These are phyloP conservation scores for Notolabrus celidotus DNA, from an alignment of 2,797 vertebrate genomes.

Conservation along the genomic window DNA sequence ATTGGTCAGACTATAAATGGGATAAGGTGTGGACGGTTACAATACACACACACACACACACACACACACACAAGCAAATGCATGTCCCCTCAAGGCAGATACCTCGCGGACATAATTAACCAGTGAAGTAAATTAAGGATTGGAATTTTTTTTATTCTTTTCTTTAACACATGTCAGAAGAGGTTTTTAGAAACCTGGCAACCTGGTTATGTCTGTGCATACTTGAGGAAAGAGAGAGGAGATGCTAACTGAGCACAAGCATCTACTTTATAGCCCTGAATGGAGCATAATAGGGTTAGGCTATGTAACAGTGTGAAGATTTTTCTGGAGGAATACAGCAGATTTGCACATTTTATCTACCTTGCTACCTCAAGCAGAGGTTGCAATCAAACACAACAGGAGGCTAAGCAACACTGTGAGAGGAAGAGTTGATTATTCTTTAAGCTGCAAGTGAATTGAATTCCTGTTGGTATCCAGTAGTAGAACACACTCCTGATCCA, in stretches of 20 bases:
- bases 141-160: not conserved
- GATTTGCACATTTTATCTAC: too few species aligned
- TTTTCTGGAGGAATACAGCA: not conserved
- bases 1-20: not conserved
- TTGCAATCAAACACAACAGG: conserved; percentile 28
- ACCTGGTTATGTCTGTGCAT: not conserved
- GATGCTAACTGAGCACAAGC: too few species aligned
- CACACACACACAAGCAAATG: too few species aligned
- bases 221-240: not conserved
- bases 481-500: not conserved
- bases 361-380: not conserved
- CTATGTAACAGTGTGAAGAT: not conserved
- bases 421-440: conserved; percentile 1
- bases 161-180: not conserved
- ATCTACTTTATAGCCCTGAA: not conserved
- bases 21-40: too few species aligned
- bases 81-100: too few species aligned
- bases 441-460: not conserved
- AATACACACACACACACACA: too few species aligned
- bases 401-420: conserved; percentile 5
- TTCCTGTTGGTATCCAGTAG: not conserved
- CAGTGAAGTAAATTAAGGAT: not conserved
- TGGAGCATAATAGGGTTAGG: not conserved
- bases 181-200: not conserved
- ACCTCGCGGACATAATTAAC: too few species aligned